These are phyloP conservation scores for Prenolepis imparis DNA, from an alignment of 2,888 invertebrate species.

Conservation along the genomic window DNA sequence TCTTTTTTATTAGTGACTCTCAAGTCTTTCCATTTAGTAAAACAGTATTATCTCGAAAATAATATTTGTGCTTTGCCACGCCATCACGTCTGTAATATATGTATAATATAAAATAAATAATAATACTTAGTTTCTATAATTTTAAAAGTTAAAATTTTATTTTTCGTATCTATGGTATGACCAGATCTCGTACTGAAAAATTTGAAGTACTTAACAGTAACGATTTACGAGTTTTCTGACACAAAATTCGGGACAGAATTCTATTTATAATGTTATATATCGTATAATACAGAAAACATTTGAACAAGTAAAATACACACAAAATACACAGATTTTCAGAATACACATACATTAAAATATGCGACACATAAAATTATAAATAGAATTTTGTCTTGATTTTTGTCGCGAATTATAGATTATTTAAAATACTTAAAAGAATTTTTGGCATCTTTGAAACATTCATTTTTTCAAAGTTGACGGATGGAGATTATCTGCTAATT, in stretches of 20 bases:
- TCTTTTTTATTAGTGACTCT: constrained; percentile 5
- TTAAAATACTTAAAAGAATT: background rate
- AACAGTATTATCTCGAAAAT: background rate
- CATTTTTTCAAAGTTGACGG: background rate
- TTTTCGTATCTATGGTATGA: background rate
- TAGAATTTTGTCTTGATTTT: background rate
- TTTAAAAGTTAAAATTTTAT: background rate
- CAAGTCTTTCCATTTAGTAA: background rate
- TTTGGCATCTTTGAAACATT: constrained; percentile 18
- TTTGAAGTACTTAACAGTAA: background rate
- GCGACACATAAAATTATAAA: background rate
- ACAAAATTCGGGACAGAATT: background rate
- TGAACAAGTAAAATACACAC: background rate
- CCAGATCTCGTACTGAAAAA: background rate
- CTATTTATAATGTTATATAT: background rate
- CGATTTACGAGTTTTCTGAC: background rate
- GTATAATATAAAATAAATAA: background rate
- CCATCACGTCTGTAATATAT: constrained; percentile 4
- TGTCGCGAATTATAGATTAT: background rate
- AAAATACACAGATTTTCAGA: background rate
- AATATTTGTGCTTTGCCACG: constrained; percentile 26
- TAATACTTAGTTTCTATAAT: background rate
- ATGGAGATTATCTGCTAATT: background rate
- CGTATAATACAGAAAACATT: background rate
- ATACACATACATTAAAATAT: background rate